Base-by-base conservation (phyloP, 35 echinoderm and acorn worm genomes). In the Nesometra sesokonis region DNA sequence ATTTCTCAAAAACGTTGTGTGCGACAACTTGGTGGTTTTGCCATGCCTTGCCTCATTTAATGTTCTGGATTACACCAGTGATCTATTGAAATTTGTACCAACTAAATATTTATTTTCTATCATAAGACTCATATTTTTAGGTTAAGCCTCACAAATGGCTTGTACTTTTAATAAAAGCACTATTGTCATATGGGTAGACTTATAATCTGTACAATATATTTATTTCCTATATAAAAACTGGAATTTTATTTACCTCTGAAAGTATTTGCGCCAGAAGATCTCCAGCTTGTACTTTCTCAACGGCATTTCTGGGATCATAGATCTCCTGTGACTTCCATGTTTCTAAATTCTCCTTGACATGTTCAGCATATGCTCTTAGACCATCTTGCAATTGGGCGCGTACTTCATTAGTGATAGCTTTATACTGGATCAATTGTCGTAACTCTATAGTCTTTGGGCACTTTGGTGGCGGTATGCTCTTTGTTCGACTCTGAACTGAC, bases 391-490 rank as follows among this genome's bases (percentile, higher is more conserved):
- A 90, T 77, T 87, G 86, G 31, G 83, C 77, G 29, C 96, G 87
- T 46, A 99, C 78, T 31, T 90, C 89, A 19, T 38, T 57, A 40
- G 82, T 85, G 34, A 92, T 87, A 7, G 90, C 88, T 43, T 82
- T 90, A 35, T 94, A 99, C 87, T 94, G 89, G 17, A 90, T 89
- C 32, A 99, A 94, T 88, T 99, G 96, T 46, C 96, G 37, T 33
- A 99, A 33, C 47, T 99, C 89, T 32, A 99, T 82, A 29, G 87
- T 46, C 29, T 88, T 85, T 29, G 96, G 96, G 35, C 96, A 99
- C 47, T 77, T 35, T 3, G 92, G 92, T 19, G 91, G 77, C 17
- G 88, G 90, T n/a, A 77, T 83, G 11, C 76, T 52, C 30, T 85
- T 27, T 13, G 35, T 37, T 0, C 77, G 77, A 0, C 76, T 32